phyloP scores from a whole-genome alignment of 2,888 invertebrate genomes.

The Augochlorella aurata region DNA sequence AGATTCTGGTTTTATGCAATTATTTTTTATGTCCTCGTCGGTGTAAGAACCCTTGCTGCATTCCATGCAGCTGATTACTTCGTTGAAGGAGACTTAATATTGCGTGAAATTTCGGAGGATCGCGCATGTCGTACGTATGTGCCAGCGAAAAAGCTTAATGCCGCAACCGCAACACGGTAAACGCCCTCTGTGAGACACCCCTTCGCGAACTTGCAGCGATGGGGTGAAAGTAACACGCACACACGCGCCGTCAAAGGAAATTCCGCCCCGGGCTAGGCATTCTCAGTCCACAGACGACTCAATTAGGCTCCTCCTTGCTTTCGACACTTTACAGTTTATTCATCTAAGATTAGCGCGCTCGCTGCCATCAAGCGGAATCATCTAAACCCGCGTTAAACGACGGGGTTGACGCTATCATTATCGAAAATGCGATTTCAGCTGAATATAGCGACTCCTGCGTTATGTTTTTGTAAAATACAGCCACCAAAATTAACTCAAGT shows the following conservation, averaged over 20 bases:
- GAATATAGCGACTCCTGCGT: no score
- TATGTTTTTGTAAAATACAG: no score
- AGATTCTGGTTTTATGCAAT: no score
- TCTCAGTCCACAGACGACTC: slow-evolving; percentile 48
- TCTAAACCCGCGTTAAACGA: neutral
- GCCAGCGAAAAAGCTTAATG: slow-evolving; percentile 13
- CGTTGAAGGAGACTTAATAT: no score
- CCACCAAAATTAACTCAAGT: no score
- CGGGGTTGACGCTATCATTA: neutral
- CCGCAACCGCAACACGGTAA: neutral
- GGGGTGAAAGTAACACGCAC: slow-evolving; percentile 31
- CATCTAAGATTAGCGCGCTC: slow-evolving; percentile 16
- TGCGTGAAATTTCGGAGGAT: slow-evolving; percentile 8
- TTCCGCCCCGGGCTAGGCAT: slow-evolving; percentile 19
- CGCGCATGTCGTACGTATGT: neutral
- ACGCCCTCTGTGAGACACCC: neutral
- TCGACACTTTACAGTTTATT: slow-evolving; percentile 49
- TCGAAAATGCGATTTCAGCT: no score
- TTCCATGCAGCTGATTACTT: no score
- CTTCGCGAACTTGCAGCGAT: slow-evolving; percentile 7
- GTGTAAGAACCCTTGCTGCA: no score
- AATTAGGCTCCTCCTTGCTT: slow-evolving; percentile 60
- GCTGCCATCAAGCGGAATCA: neutral
- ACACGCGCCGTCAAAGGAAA: slow-evolving; percentile 29
- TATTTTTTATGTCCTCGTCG: no score